Percentiles rank a stretch among this genome's conserved stretches.
phyloP scores from a whole-genome alignment of 2,797 vertebrate species.

The Siniperca scherzeri region DNA sequence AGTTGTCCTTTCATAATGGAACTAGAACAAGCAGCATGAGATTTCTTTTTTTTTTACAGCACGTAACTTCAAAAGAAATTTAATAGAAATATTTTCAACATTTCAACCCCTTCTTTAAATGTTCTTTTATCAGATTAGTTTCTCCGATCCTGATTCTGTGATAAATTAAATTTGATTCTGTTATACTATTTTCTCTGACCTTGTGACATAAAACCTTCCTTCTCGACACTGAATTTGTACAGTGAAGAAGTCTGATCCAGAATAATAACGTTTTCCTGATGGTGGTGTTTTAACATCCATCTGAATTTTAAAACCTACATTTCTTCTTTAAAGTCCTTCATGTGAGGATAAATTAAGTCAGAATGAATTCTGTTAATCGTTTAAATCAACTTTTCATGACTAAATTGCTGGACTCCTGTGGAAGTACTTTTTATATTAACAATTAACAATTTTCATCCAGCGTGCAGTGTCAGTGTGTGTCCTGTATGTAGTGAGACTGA shows the following conservation, averaged over 20 bases:
- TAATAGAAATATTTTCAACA: no score
- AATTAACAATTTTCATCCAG: not conserved
- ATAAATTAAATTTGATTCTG: not conserved
- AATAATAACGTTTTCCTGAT: not conserved
- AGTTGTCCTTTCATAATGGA: not conserved
- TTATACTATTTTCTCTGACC: no score
- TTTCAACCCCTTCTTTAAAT: no score
- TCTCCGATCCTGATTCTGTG: not conserved
- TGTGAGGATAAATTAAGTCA: not conserved
- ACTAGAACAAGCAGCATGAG: no score
- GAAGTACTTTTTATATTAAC: not conserved
- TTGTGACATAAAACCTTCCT: no score
- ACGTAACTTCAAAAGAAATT: no score
- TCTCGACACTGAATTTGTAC: no score
- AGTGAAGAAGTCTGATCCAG: not conserved
- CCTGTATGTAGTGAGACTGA: not conserved
- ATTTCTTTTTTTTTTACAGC: no score
- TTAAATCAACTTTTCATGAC: not conserved
- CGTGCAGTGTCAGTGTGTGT: not conserved
- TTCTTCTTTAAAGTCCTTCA: not conserved
- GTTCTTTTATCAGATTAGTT: not conserved
- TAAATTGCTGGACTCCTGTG: not conserved
- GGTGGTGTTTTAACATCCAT: no score
- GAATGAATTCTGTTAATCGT: not conserved
- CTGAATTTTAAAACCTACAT: no score